Evolutionary conservation across 2,113 vertebrate genomes (phyloP), one percentile per base, ranked within the genome.

Genomic region (Calypte anna): DNA sequence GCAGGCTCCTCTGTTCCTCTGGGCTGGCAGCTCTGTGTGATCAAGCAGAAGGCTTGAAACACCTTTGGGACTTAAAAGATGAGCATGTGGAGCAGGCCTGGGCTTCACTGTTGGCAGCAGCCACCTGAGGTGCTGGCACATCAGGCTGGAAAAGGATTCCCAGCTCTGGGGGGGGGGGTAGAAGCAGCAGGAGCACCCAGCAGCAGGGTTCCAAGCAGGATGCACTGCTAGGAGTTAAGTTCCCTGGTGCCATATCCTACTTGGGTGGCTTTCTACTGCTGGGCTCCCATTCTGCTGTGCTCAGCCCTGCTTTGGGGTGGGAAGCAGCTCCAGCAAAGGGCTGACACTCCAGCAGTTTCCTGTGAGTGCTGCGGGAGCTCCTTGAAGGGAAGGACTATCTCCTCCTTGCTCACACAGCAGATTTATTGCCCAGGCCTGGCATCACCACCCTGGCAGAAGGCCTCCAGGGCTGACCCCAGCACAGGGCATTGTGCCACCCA

Each of bases 231-330:
- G 77, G 77, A 69, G 46, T 66, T 13, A 25, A 25, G 14, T 23
- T 91, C 57, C 73, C 13, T n/a, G 14, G 43, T 77, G 72, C 73
- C 22, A 27, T 38, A 51, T n/a, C 58, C 8, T 3, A 19, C 21
- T 64, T 57, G 83, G 82, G 68, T 86, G 79, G 82, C 82, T 90
- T 94, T 69, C 79, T 91, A 90, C 85, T 64, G 72, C 79, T 53
- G 64, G n/a, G 76, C 61, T 79, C 5, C 30, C 22, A 15, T 10
- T 50, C 14, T 2, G 1, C 25, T 36, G 24, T 14, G 27, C 40
- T 50, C 66, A 43, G 67, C 18, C 58, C 58, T 33, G 33, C 86
- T 22, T 12, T 0, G 2, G 73, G 74, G 54, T 22, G 74, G 62
- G 67, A 82, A 76, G 78, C 74, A 75, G 86, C 68, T 74, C 8